A percentile compares a stretch with the other conserved stretches of the same genome.
Evolutionary conservation across 2,888 invertebrate genomes (phyloP).

Genomic region (Himalopsyche anomala): DNA sequence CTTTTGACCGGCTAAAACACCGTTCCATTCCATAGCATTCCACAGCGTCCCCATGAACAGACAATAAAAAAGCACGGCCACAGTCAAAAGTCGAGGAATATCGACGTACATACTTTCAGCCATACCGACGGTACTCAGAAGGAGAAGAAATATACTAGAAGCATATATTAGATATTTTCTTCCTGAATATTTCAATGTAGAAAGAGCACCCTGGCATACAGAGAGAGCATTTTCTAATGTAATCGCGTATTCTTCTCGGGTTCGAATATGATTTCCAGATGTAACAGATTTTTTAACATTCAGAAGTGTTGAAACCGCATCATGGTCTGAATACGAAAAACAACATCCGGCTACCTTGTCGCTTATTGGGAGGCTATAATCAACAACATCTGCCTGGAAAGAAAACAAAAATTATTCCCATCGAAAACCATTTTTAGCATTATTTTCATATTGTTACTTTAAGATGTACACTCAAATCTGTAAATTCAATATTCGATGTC

Average conservation of each 20-base stretch:
- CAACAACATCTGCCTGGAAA: slow-evolving; percentile 70
- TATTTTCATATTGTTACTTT: too few relatives aligned
- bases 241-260: slow-evolving; percentile 59
- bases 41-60: slow-evolving; percentile 88
- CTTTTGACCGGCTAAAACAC: slow-evolving; percentile 84
- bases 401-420: background rate
- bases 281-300: slow-evolving; percentile 67
- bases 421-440: background rate
- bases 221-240: slow-evolving; percentile 78
- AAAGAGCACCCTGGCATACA: slow-evolving; percentile 78
- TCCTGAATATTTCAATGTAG: slow-evolving; percentile 74
- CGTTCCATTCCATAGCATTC: slow-evolving; percentile 89
- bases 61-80: slow-evolving; percentile 81
- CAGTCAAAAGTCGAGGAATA: slow-evolving; percentile 79
- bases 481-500: too few relatives aligned
- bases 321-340: slow-evolving; percentile 94
- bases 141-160: slow-evolving; percentile 74
- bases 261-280: slow-evolving; percentile 67
- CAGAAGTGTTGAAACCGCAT: slow-evolving; percentile 84
- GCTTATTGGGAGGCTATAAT: slow-evolving; percentile 83
- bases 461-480: too few relatives aligned
- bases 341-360: slow-evolving; percentile 82
- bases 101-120: slow-evolving; percentile 76
- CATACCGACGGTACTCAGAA: slow-evolving; percentile 76
- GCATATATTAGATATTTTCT: slow-evolving; percentile 76